phyloP scores from a whole-genome alignment of 2,888 invertebrate species.

The Sesia apiformis region DNA sequence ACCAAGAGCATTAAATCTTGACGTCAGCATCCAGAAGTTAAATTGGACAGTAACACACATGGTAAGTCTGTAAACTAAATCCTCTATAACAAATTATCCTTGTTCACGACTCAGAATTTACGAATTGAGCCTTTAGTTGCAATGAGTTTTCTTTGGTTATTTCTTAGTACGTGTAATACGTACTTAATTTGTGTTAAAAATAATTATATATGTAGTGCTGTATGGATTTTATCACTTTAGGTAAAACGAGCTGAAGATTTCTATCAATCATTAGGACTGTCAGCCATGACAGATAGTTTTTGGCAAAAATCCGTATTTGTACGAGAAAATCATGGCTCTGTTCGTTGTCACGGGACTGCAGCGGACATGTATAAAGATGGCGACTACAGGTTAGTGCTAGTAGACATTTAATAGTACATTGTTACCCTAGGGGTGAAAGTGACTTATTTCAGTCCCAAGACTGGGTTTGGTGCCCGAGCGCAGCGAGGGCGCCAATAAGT shows the following conservation, averaged over 20 bases:
- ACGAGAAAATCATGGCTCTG: conserved; percentile 22
- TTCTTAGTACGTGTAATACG: too few relatives aligned
- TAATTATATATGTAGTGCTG: too few relatives aligned
- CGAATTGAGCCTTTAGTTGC: too few relatives aligned
- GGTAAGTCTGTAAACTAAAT: conserved; percentile 35
- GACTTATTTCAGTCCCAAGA: too few relatives aligned
- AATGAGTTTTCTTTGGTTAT: too few relatives aligned
- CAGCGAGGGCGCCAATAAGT: too few relatives aligned
- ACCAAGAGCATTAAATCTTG: conserved; percentile 64
- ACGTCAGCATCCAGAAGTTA: conserved; percentile 58
- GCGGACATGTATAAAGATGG: conserved; percentile 79
- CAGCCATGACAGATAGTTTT: conserved; percentile 75
- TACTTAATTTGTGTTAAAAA: too few relatives aligned
- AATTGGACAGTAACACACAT: conserved; percentile 76
- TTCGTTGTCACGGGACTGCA: conserved; percentile 81
- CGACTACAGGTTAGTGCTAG: conserved; percentile 76
- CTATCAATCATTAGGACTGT: conserved; percentile 78
- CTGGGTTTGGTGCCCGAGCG: too few relatives aligned
- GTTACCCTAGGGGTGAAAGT: too few relatives aligned
- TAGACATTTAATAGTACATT: conserved; percentile 1
- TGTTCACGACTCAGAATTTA: neutral
- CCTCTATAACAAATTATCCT: neutral
- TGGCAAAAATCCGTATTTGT: conserved; percentile 76
- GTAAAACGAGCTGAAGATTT: conserved; percentile 78
- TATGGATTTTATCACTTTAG: conserved; percentile 20